A percentile compares a stretch with the other conserved stretches of the same genome.
Evolutionary conservation across 2,113 vertebrate genomes (phyloP).

Genomic region (Anhinga anhinga): DNA sequence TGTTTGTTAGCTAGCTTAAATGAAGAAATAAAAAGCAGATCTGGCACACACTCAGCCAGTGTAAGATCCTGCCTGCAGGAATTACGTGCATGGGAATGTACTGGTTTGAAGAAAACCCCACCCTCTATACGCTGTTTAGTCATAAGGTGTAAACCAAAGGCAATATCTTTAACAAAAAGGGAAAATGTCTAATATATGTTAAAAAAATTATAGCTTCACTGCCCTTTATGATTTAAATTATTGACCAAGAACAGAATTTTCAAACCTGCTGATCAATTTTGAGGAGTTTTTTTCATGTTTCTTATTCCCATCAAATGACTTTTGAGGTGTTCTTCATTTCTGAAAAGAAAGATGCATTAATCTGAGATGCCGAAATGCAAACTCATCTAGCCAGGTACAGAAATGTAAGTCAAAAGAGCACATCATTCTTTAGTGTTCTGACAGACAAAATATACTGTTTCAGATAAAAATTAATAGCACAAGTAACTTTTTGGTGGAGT

Average conservation of each 20-base stretch:
- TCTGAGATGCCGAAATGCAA: neutral
- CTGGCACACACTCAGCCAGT: neutral
- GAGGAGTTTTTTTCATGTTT: neutral
- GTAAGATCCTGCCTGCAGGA: neutral
- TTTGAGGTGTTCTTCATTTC: neutral
- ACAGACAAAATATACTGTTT: neutral
- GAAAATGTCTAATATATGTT: neutral
- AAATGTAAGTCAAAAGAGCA: neutral
- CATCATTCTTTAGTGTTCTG: neutral
- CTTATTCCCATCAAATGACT: neutral
- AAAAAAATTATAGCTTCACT: neutral
- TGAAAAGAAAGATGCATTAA: neutral
- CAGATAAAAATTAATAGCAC: neutral
- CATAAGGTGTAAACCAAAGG: neutral
- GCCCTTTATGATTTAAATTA: neutral
- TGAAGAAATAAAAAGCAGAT: neutral
- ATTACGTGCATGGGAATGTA: neutral
- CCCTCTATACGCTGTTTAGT: neutral
- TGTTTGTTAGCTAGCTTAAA: neutral
- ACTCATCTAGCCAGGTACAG: neutral
- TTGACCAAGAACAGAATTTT: neutral
- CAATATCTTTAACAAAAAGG: neutral
- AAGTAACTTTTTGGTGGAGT: neutral
- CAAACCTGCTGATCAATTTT: neutral
- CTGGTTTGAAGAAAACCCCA: rapidly evolving